Conservation (phyloP, 2,888 invertebrate species). For the Sepiola atlantica region DNA sequence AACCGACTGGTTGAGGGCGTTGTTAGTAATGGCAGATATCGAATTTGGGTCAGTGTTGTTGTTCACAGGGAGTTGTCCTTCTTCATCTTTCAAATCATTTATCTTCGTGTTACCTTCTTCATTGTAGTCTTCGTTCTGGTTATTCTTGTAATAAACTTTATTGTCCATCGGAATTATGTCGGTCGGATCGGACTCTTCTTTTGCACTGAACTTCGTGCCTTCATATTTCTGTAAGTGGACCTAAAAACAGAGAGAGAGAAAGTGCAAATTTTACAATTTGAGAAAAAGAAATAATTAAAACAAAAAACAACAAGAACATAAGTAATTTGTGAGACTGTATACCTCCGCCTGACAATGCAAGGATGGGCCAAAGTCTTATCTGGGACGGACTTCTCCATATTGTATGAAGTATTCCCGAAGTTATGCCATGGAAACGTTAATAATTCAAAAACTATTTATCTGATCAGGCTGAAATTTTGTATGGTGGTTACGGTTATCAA, state of each 20-base stretch:
- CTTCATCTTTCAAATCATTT: constrained; percentile 45
- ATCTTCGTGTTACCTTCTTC: background rate
- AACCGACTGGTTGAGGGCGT: background rate
- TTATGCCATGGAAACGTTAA: too few relatives aligned
- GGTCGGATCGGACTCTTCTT: constrained; percentile 54
- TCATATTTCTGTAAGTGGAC: constrained; percentile 68
- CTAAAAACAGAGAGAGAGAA: constrained; percentile 54
- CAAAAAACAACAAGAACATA: too few relatives aligned
- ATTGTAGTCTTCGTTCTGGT: background rate
- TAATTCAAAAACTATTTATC: too few relatives aligned
- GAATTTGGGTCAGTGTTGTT: constrained; percentile 34
- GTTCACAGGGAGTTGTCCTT: constrained; percentile 39
- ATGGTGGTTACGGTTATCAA: too few relatives aligned
- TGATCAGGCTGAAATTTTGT: too few relatives aligned
- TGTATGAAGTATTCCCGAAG: too few relatives aligned
- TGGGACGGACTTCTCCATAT: too few relatives aligned
- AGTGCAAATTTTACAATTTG: too few relatives aligned
- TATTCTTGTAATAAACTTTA: background rate
- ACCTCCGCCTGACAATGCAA: too few relatives aligned
- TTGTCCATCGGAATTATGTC: constrained; percentile 23
- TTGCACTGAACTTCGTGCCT: constrained; percentile 62
- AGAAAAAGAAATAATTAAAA: too few relatives aligned
- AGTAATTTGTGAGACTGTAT: too few relatives aligned
- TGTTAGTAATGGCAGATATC: background rate
- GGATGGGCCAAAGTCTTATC: too few relatives aligned